These are phyloP conservation scores for Drosophila pallidifrons DNA, from an alignment of 1,140 invertebrate species.

Conservation along the genomic window DNA sequence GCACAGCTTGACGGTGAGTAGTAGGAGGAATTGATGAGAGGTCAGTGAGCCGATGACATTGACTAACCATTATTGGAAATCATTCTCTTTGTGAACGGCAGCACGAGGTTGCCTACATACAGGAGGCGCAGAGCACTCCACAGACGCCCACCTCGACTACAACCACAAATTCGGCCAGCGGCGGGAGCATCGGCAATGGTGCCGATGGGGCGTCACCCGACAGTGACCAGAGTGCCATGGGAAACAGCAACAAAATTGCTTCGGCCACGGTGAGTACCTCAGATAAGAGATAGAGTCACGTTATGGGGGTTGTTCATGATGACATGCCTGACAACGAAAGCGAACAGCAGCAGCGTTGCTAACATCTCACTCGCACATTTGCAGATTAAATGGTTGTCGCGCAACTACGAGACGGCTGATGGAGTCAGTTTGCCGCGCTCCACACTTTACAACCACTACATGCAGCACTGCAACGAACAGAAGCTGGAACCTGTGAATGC, in stretches of 20 bases:
- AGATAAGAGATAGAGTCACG: background rate
- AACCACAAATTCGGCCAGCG: constrained; percentile 84
- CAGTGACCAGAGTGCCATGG: constrained; percentile 87
- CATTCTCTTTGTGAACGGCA: constrained; percentile 32
- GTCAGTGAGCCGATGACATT: constrained; percentile 59
- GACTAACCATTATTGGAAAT: constrained; percentile 18
- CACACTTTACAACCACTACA: constrained; percentile 98
- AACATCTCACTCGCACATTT: constrained; percentile 57
- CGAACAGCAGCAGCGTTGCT: constrained; percentile 34
- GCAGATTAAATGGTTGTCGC: constrained; percentile 98
- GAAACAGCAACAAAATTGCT: constrained; percentile 94
- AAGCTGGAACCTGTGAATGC: constrained; percentile 99
- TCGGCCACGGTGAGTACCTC: constrained; percentile 93
- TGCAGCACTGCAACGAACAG: constrained; percentile 96
- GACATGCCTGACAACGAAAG: background rate
- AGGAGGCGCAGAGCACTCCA: constrained; percentile 87
- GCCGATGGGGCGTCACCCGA: constrained; percentile 85
- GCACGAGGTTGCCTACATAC: constrained; percentile 85
- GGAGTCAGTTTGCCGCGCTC: constrained; percentile 98
- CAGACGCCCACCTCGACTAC: constrained; percentile 88
- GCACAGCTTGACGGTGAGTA: constrained; percentile 87
- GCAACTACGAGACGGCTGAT: constrained; percentile 99
- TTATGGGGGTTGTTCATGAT: background rate
- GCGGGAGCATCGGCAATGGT: constrained; percentile 85
- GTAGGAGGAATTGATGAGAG: constrained; percentile 29